phyloP scores from a whole-genome alignment of 2,113 vertebrate species.

The Misgurnus anguillicaudatus region DNA sequence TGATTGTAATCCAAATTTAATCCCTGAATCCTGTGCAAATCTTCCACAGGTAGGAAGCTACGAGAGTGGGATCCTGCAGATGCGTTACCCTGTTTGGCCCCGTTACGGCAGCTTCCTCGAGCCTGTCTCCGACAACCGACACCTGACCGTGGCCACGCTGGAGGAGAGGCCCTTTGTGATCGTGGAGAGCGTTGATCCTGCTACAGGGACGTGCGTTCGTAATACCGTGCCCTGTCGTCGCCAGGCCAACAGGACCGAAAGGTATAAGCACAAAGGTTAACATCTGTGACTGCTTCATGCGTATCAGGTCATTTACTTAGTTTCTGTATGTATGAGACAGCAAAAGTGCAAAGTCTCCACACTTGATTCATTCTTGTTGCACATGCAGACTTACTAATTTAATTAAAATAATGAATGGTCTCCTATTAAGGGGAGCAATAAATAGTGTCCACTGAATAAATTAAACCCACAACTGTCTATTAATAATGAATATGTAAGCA shows the following conservation, averaged over 20 bases:
- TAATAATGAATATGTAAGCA: slow-evolving; percentile 22
- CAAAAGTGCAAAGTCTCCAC: not conserved
- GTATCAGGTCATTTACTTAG: not conserved
- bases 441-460: slow-evolving; percentile 36
- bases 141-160: slow-evolving; percentile 93
- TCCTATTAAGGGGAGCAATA: slow-evolving; percentile 33
- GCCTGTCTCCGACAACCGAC: slow-evolving; percentile 87
- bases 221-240: slow-evolving; percentile 96
- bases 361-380: not conserved
- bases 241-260: slow-evolving; percentile 87
- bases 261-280: slow-evolving; percentile 68
- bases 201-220: slow-evolving; percentile 90
- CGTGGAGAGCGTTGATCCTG: slow-evolving; percentile 91
- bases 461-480: slow-evolving; percentile 29
- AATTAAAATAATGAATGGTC: slow-evolving; percentile 29
- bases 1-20: not conserved
- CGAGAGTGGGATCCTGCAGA: slow-evolving; percentile 87
- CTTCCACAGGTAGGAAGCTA: slow-evolving; percentile 87
- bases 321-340: not conserved
- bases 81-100: slow-evolving; percentile 97
- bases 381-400: slow-evolving; percentile 27
- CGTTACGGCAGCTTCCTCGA: slow-evolving; percentile 90
- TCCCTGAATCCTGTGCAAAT: not conserved
- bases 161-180: slow-evolving; percentile 98
- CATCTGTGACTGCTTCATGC: slow-evolving; percentile 3